A percentile compares a stretch with the other conserved stretches of the same genome.
Conservation (phyloP, 37 sponge, comb jelly and placozoan genomes). For the Spongilla lacustris region DNA sequence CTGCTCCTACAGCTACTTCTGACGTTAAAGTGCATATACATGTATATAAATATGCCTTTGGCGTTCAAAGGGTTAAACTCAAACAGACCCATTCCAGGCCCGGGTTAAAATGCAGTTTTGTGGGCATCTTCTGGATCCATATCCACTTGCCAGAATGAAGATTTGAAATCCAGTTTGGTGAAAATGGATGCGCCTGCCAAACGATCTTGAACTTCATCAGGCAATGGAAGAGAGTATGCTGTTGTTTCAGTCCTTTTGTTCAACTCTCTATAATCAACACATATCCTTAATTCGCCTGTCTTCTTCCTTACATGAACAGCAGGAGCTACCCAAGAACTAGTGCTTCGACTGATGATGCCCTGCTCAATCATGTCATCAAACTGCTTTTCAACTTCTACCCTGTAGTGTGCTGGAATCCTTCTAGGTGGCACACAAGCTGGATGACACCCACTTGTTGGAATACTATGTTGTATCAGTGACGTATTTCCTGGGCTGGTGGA, state of each 20-base stretch:
- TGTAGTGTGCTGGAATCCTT: constrained; percentile 60
- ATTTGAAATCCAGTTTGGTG: constrained; percentile 43
- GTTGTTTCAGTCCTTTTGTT: constrained; percentile 62
- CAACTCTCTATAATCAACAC: constrained; percentile 63
- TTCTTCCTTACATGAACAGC: constrained; percentile 55
- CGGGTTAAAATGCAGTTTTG: constrained; percentile 48
- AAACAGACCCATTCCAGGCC: no score
- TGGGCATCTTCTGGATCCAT: neutral
- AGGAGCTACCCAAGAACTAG: constrained; percentile 46
- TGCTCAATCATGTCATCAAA: constrained; percentile 45
- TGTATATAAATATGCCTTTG: no score
- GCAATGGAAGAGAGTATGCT: constrained; percentile 57
- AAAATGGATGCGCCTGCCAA: constrained; percentile 46
- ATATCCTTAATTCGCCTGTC: constrained; percentile 31
- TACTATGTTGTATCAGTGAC: constrained; percentile 40
- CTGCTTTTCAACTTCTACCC: constrained; percentile 61
- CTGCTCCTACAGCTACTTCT: no score
- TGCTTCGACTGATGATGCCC: neutral
- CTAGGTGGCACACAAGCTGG: constrained; percentile 64
- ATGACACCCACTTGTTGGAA: constrained; percentile 39
- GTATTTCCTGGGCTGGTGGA: constrained; percentile 52
- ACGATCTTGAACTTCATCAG: constrained; percentile 62
- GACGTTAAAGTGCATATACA: no score
- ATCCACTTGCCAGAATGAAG: no score
- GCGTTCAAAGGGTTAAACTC: no score